Evolutionary conservation across 2,113 vertebrate genomes (phyloP).

Genomic region (Xyliphius kryptos): DNA sequence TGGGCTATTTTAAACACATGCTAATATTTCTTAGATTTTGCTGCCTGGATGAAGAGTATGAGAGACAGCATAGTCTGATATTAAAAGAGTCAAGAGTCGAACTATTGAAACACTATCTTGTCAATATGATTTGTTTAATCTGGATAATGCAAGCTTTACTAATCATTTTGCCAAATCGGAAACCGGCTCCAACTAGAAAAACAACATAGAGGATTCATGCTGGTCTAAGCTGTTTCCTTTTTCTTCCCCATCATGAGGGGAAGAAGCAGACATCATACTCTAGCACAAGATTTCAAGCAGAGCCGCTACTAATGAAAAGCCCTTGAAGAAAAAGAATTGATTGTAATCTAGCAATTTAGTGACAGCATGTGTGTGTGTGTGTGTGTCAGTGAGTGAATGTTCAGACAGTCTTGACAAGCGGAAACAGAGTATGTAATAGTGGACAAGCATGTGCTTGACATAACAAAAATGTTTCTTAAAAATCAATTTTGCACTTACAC

Average conservation of each 20-base stretch:
- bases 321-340: conserved; percentile 28
- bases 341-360: conserved; percentile 28
- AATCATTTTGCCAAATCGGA: neutral
- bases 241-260: neutral
- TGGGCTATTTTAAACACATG: too few relatives aligned
- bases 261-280: neutral
- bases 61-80: neutral
- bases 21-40: neutral
- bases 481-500: neutral
- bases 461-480: conserved; percentile 12
- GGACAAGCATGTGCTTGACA: conserved; percentile 15
- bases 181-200: neutral
- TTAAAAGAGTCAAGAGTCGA: too few relatives aligned
- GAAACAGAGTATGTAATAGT: conserved; percentile 16
- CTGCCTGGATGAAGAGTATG: neutral
- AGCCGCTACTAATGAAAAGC: conserved; percentile 26
- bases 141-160: neutral
- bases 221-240: neutral
- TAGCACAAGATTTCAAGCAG: neutral
- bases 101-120: too few relatives aligned
- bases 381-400: neutral
- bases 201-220: neutral
- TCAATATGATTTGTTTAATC: too few relatives aligned
- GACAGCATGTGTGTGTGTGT: conserved; percentile 22
- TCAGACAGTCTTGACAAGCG: neutral